These are phyloP conservation scores for Rhabdophis nuchalis DNA, from an alignment of 2,797 vertebrate genomes.

Conservation along the genomic window DNA sequence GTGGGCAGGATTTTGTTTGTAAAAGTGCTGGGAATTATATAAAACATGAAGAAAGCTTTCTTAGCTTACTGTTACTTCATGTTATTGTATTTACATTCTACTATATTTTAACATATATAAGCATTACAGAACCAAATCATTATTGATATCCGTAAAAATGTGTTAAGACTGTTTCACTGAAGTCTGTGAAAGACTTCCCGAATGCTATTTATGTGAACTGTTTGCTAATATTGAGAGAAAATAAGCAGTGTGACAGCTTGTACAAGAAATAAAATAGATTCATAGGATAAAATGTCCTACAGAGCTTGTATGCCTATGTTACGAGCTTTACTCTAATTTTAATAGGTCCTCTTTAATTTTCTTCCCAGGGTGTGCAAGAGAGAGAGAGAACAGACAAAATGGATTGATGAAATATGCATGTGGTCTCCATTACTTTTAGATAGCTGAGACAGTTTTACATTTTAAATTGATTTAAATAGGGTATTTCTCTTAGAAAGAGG, in stretches of 20 bases:
- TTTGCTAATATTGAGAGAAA: not conserved
- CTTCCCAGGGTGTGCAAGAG: not conserved
- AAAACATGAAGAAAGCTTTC: not conserved
- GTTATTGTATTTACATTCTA: not conserved
- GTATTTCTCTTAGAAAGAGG: not conserved
- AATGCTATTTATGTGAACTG: not conserved
- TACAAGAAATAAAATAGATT: not conserved
- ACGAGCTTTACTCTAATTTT: not conserved
- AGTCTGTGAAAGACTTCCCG: not conserved
- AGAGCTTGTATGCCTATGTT: not conserved
- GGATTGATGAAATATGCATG: not conserved
- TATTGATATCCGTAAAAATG: not conserved
- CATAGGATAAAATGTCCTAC: not conserved
- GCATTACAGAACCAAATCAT: not conserved
- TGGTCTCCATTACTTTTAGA: not conserved
- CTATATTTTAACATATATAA: not conserved
- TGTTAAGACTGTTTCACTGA: not conserved
- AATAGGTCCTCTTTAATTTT: not conserved
- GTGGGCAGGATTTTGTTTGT: not conserved
- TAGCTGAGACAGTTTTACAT: not conserved
- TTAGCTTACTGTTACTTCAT: not conserved
- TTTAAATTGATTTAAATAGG: not conserved
- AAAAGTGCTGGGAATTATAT: not conserved
- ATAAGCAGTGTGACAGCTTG: not conserved
- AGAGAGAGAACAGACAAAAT: not conserved